Conservation (phyloP, 2,113 vertebrate genomes). For the Apus apus region DNA sequence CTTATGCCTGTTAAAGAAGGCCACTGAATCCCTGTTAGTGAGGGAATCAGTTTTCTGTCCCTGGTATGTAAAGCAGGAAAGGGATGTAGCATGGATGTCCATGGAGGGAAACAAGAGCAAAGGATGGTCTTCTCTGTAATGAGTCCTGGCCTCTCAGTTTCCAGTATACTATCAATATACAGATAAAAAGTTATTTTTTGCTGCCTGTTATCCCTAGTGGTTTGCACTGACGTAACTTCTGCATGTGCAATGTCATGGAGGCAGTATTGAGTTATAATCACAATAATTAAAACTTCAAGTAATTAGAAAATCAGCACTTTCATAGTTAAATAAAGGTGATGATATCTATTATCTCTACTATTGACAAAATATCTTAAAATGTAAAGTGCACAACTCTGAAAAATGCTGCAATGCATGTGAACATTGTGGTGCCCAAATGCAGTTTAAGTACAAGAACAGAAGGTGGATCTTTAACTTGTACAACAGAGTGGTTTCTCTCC, state of each 20-base stretch:
- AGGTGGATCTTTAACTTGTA: neutral
- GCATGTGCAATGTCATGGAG: neutral
- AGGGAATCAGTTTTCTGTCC: rapidly evolving
- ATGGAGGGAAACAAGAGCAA: neutral
- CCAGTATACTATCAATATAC: neutral
- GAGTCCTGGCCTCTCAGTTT: neutral
- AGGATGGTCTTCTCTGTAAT: neutral
- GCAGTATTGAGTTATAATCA: neutral
- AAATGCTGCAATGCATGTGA: neutral
- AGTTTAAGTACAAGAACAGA: neutral
- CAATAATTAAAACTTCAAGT: conserved; percentile 14
- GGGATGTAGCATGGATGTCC: neutral
- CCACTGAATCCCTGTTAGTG: neutral
- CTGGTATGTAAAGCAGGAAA: neutral
- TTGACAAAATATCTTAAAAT: neutral
- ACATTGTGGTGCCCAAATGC: neutral
- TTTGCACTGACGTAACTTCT: neutral
- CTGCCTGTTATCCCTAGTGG: neutral
- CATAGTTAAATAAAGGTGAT: neutral
- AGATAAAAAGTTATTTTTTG: neutral
- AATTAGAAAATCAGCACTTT: conserved; percentile 7
- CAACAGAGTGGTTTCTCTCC: neutral
- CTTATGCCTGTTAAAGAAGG: neutral
- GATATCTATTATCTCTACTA: neutral
- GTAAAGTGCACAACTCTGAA: neutral